A percentile compares a stretch with the other conserved stretches of the same genome.
Conservation (phyloP, 2,113 vertebrate species). For the Hemicordylus capensis region DNA sequence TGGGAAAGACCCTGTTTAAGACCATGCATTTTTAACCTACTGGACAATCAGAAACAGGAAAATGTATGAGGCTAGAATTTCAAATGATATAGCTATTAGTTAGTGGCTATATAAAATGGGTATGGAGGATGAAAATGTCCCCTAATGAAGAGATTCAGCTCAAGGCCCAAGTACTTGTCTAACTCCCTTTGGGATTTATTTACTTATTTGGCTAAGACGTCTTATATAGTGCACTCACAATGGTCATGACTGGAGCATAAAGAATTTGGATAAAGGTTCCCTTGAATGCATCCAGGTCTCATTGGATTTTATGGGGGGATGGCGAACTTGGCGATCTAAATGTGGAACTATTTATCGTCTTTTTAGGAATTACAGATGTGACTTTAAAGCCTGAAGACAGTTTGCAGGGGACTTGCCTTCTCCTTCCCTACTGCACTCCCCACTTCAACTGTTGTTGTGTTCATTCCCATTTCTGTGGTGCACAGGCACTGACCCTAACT, state of each 20-base stretch:
- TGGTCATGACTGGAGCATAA: conserved; percentile 44
- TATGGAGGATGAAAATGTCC: background rate
- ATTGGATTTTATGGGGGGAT: conserved; percentile 48
- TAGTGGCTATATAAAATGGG: background rate
- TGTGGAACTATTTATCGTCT: conserved; percentile 43
- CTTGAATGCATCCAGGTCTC: conserved; percentile 50
- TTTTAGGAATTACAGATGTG: conserved; percentile 64
- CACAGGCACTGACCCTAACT: too few species aligned
- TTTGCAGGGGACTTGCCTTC: conserved; percentile 30
- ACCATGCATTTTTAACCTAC: background rate
- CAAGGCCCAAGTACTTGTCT: conserved; percentile 19
- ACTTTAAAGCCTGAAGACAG: conserved; percentile 45
- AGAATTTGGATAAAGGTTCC: background rate
- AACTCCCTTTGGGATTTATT: background rate
- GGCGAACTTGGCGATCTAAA: conserved; percentile 41
- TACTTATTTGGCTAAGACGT: background rate
- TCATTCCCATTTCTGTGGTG: too few species aligned
- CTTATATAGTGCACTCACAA: conserved; percentile 4
- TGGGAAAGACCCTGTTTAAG: background rate
- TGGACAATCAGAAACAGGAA: background rate
- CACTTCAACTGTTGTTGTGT: too few species aligned
- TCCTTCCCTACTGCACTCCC: background rate
- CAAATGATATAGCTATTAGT: background rate
- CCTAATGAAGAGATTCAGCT: conserved; percentile 23
- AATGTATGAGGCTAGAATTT: conserved; percentile 7